Percentiles rank a stretch among this genome's conserved stretches.
These are phyloP conservation scores for Crypturellus tataupa DNA, from an alignment of 2,797 vertebrate genomes.

Conservation along the genomic window DNA sequence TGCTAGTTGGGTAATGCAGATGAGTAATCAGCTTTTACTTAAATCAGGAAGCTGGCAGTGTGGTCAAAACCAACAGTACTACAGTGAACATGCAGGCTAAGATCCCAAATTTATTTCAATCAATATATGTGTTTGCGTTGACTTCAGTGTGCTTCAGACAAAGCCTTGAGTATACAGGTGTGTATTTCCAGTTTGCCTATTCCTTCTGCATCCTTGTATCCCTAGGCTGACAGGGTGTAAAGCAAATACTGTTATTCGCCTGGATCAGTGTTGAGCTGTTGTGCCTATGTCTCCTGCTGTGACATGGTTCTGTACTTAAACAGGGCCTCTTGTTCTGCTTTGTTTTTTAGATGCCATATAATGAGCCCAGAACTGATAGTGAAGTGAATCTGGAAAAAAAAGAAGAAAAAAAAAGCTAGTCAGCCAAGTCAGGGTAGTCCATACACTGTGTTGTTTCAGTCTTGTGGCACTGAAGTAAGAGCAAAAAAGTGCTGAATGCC, in stretches of 20 bases:
- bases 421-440: not conserved
- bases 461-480: not conserved
- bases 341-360: not conserved
- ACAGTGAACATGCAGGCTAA: not conserved
- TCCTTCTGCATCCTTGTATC: not conserved
- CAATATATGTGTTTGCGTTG: not conserved
- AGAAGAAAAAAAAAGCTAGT: not conserved
- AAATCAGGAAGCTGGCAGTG: not conserved
- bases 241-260: not conserved
- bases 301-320: not conserved
- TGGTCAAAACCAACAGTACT: not conserved
- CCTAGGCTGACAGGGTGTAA: not conserved
- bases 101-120: not conserved
- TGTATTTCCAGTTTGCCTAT: not conserved
- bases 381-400: not conserved
- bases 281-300: not conserved
- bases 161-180: rapidly evolving
- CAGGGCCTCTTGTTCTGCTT: not conserved
- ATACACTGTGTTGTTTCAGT: rapidly evolving
- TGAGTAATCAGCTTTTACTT: not conserved
- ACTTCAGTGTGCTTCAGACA: rapidly evolving
- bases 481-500: not conserved
- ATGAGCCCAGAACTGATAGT: not conserved
- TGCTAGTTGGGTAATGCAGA: not conserved
- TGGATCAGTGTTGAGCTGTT: not conserved